Conservation (phyloP, 2,113 vertebrate species). For the Scomber scombrus region DNA sequence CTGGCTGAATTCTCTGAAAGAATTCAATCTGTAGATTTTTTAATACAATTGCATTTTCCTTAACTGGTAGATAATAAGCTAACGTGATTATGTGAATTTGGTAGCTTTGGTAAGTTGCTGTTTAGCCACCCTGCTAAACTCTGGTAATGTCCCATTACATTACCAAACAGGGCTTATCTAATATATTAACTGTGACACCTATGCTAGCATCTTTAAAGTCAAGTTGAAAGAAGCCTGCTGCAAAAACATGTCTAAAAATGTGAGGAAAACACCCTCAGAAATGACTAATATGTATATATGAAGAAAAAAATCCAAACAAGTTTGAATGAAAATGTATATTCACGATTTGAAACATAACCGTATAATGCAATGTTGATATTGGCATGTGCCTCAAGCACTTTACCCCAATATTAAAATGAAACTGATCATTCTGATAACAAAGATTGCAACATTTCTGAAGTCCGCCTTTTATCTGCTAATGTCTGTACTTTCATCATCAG, state of each 20-base stretch:
- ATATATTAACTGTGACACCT: slow-evolving; percentile 43
- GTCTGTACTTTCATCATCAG: background rate
- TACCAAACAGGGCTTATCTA: background rate
- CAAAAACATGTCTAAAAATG: background rate
- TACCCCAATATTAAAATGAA: too few species aligned
- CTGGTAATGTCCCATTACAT: background rate
- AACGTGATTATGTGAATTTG: background rate
- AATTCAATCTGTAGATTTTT: background rate
- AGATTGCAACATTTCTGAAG: too few species aligned
- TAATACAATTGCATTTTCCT: background rate
- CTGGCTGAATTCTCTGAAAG: background rate
- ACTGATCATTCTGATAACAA: too few species aligned
- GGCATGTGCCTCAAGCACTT: too few species aligned
- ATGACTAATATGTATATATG: too few species aligned
- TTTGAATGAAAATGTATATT: too few species aligned
- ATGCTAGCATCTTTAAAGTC: slow-evolving; percentile 36
- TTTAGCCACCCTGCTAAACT: too few species aligned
- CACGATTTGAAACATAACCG: too few species aligned
- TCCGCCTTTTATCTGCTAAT: background rate
- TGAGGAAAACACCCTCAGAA: too few species aligned
- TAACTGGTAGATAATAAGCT: background rate
- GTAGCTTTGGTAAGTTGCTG: too few species aligned
- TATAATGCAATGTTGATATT: too few species aligned
- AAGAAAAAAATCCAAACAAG: too few species aligned
- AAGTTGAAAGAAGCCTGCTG: slow-evolving; percentile 50